Evolutionary conservation across 2,888 invertebrate genomes (phyloP).

Genomic region (Abrostola tripartita): DNA sequence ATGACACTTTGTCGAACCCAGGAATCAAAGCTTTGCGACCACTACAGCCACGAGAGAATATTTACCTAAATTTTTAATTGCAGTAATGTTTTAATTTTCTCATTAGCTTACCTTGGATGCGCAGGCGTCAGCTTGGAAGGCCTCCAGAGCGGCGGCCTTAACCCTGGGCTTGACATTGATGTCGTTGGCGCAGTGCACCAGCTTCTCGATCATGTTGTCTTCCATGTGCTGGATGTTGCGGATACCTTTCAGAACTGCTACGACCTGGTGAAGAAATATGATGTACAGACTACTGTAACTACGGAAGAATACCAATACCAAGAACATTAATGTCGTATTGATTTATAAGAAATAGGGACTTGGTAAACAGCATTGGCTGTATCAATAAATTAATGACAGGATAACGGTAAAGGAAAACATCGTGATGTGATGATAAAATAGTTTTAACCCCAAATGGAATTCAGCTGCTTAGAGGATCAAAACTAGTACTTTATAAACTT

Average conservation of each 20-base stretch:
- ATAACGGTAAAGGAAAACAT: too few relatives aligned
- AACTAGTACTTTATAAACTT: too few relatives aligned
- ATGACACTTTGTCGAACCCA: too few relatives aligned
- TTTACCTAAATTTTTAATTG: not conserved
- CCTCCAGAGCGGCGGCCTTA: conserved; percentile 93
- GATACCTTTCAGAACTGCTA: conserved; percentile 94
- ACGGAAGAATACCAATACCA: not conserved
- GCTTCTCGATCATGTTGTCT: conserved; percentile 88
- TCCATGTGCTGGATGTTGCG: conserved; percentile 92
- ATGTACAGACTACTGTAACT: not conserved
- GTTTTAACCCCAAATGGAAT: too few relatives aligned
- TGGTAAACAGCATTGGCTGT: not conserved
- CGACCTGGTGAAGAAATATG: conserved; percentile 72
- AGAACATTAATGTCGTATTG: not conserved
- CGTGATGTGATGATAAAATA: too few relatives aligned
- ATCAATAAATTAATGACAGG: too few relatives aligned
- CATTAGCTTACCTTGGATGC: conserved; percentile 78
- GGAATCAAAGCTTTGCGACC: too few relatives aligned
- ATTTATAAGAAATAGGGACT: not conserved
- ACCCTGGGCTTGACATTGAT: conserved; percentile 90
- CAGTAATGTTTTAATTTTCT: not conserved
- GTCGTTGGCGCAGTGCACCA: conserved; percentile 89
- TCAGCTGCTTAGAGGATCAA: too few relatives aligned
- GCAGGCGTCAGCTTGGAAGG: conserved; percentile 92
- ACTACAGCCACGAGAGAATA: too few relatives aligned